Conservation (phyloP, 2,113 vertebrate genomes). For the Poeciliopsis turrubarensis region DNA sequence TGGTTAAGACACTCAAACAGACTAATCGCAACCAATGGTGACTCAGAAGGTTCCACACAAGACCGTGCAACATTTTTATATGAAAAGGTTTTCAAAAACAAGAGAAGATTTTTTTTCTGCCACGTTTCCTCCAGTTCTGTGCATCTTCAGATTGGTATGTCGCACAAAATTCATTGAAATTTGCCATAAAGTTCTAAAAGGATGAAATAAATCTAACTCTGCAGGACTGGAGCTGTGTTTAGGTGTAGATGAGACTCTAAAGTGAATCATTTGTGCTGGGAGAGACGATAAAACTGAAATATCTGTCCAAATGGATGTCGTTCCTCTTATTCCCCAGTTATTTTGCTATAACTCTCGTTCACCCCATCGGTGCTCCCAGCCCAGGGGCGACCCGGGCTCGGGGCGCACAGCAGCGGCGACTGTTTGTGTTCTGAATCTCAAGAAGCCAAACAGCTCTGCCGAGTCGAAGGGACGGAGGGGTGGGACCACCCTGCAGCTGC, state of each 20-base stretch:
- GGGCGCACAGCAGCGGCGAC: conserved; percentile 1
- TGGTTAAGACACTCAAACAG: neutral
- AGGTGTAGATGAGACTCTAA: neutral
- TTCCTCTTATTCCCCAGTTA: neutral
- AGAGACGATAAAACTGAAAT: no score
- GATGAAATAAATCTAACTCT: no score
- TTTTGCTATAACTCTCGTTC: neutral
- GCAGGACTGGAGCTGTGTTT: neutral
- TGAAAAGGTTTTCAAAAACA: no score
- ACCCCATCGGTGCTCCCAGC: neutral
- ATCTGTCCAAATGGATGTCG: neutral
- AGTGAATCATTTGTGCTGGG: neutral
- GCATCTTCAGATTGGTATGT: neutral
- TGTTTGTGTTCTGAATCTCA: conserved; percentile 66
- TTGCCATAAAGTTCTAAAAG: no score
- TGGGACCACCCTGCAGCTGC: conserved; percentile 87
- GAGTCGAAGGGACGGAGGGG: conserved; percentile 62
- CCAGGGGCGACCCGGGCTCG: conserved; percentile 14
- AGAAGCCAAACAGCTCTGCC: conserved; percentile 58
- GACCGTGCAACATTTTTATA: no score
- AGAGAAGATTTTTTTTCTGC: neutral
- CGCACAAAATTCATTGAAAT: neutral
- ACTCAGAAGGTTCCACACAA: no score
- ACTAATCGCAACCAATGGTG: no score
- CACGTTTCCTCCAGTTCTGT: neutral